Percentiles rank a stretch among this genome's conserved stretches.
Evolutionary conservation across 2,888 invertebrate genomes (phyloP).

Genomic region (Hyles lineata): DNA sequence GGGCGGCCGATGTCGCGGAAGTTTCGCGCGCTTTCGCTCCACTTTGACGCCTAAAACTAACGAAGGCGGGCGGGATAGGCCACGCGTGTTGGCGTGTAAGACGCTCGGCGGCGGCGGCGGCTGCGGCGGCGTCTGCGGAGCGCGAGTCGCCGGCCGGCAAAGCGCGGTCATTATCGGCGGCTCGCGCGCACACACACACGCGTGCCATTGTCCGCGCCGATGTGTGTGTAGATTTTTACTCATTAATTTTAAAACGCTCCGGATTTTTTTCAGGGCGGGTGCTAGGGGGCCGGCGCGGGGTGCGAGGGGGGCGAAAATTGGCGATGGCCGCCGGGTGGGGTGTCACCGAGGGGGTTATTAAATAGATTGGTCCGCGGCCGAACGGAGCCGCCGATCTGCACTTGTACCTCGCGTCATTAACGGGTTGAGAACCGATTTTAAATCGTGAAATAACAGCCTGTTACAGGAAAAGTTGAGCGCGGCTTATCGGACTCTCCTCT

Average conservation of each 20-base stretch:
- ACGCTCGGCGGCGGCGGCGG: slow-evolving; percentile 34
- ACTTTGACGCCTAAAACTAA: slow-evolving; percentile 26
- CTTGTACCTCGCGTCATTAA: slow-evolving; percentile 85
- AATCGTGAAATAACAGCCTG: slow-evolving; percentile 84
- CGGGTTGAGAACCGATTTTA: slow-evolving; percentile 84
- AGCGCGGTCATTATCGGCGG: slow-evolving; percentile 77
- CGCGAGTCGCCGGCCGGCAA: slow-evolving; percentile 58
- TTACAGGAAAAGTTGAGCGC: slow-evolving; percentile 83
- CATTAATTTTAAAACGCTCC: slow-evolving; percentile 86
- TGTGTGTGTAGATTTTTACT: slow-evolving; percentile 86
- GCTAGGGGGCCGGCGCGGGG: slow-evolving; percentile 71
- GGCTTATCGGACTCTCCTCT: slow-evolving; percentile 76
- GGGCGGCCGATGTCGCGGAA: slow-evolving; percentile 33
- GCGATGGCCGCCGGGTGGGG: slow-evolving; percentile 85
- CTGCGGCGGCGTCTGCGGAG: slow-evolving; percentile 42
- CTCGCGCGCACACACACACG: slow-evolving; percentile 68
- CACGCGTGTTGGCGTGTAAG: slow-evolving; percentile 21
- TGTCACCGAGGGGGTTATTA: slow-evolving; percentile 85
- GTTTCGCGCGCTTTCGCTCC: slow-evolving; percentile 35
- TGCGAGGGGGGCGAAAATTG: slow-evolving; percentile 78
- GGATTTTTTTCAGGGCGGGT: slow-evolving; percentile 85
- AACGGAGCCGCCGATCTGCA: slow-evolving; percentile 84
- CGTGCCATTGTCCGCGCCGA: slow-evolving; percentile 68
- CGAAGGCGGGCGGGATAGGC: background rate
- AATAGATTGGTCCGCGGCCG: slow-evolving; percentile 86